These are phyloP conservation scores for Magallana angulata DNA, from an alignment of 1,140 invertebrate species.

Conservation along the genomic window DNA sequence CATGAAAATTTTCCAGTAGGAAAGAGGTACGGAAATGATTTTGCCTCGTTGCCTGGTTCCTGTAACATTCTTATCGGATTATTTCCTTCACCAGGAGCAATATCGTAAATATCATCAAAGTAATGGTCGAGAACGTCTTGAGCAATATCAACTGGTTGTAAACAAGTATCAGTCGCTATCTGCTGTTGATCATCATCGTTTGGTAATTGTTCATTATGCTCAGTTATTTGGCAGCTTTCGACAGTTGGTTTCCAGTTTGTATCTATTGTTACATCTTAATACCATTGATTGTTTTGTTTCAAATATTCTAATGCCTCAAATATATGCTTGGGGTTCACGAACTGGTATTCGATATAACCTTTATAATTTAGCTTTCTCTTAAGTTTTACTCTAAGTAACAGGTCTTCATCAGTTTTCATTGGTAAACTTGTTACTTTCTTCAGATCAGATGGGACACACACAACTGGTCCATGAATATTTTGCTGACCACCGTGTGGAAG, in stretches of 20 bases:
- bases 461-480: slow-evolving; percentile 43
- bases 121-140: slow-evolving; percentile 51
- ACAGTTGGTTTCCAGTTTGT: not conserved
- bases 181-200: no score
- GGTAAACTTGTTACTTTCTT: slow-evolving; percentile 34
- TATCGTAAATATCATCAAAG: slow-evolving; percentile 48
- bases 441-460: slow-evolving; percentile 47
- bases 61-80: not conserved
- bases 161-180: slow-evolving; percentile 42
- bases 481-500: slow-evolving; percentile 49
- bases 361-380: slow-evolving; percentile 52
- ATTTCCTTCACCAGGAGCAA: no score
- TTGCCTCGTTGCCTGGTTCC: not conserved
- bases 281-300: slow-evolving; percentile 45
- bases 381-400: slow-evolving; percentile 41
- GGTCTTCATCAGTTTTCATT: slow-evolving; percentile 37
- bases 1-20: no score
- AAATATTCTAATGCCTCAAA: slow-evolving; percentile 14
- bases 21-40: not conserved
- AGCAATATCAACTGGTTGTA: slow-evolving; percentile 57
- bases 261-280: slow-evolving; percentile 28
- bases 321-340: slow-evolving; percentile 44
- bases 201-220: no score
- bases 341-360: slow-evolving; percentile 44
- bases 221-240: no score